phyloP scores from a whole-genome alignment of 2,888 invertebrate genomes.

The Hipparchia sbordonii region DNA sequence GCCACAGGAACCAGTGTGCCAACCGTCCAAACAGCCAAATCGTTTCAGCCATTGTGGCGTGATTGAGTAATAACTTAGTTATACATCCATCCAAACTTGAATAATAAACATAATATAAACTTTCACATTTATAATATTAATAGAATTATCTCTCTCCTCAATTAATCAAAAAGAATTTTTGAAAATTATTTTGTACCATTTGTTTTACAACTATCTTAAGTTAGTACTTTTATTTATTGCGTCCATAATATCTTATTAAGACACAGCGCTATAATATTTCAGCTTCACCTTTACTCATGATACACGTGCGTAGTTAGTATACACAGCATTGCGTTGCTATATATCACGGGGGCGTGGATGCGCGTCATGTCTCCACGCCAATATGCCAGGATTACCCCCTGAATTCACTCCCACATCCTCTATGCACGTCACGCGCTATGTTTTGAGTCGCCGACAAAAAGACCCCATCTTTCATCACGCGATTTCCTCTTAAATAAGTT shows the following conservation, averaged over 20 bases:
- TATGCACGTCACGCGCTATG: constrained; percentile 64
- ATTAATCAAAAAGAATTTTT: too few species aligned
- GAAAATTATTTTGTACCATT: too few species aligned
- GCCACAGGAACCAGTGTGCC: too few species aligned
- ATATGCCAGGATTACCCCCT: constrained; percentile 54
- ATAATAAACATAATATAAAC: too few species aligned
- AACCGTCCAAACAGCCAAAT: too few species aligned
- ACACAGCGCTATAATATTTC: background rate
- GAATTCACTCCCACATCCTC: constrained; percentile 49
- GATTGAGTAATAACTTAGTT: too few species aligned
- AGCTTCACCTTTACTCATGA: constrained; percentile 14
- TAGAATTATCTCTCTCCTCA: too few species aligned
- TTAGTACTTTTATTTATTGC: too few species aligned
- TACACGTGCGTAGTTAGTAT: constrained; percentile 27
- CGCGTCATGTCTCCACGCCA: constrained; percentile 50
- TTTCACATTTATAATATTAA: too few species aligned
- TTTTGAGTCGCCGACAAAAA: constrained; percentile 62
- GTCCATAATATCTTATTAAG: background rate
- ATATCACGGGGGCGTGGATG: constrained; percentile 42
- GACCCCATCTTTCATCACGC: constrained; percentile 62
- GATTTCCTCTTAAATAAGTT: constrained; percentile 62
- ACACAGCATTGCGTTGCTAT: constrained; percentile 35
- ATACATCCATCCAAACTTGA: too few species aligned
- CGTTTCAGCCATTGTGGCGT: too few species aligned
- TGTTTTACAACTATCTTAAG: too few species aligned